Conservation (phyloP, 2,113 vertebrate species). For the Edolisoma coerulescens region DNA sequence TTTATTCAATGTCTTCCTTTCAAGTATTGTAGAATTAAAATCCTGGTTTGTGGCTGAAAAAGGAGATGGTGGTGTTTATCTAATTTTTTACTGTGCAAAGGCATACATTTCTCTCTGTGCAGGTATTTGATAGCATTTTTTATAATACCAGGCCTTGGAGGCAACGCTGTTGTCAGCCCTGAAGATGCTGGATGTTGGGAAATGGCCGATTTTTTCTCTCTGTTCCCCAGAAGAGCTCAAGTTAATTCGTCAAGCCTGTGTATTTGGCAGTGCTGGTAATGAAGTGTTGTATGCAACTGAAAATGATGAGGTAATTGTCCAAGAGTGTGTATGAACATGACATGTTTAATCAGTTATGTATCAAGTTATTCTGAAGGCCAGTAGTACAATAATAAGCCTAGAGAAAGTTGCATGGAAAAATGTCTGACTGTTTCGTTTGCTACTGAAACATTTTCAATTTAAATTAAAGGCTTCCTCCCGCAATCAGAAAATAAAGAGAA, state of each 20-base stretch:
- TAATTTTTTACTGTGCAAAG: not conserved
- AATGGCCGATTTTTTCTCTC: slow-evolving; percentile 97
- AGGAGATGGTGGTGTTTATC: not conserved
- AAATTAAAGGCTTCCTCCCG: not conserved
- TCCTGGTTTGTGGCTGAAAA: not conserved
- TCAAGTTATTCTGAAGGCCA: not conserved
- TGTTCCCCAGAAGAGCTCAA: slow-evolving; percentile 90
- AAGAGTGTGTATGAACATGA: not conserved
- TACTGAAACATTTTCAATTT: not conserved
- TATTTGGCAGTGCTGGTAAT: slow-evolving; percentile 92
- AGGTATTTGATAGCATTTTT: not conserved
- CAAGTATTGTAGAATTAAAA: not conserved
- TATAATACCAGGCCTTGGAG: slow-evolving; percentile 45
- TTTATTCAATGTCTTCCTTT: not conserved
- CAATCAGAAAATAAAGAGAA: not conserved
- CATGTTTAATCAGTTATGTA: not conserved
- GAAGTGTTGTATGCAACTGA: slow-evolving; percentile 93
- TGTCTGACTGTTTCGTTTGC: not conserved
- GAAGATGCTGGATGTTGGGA: slow-evolving; percentile 97
- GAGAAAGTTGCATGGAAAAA: not conserved
- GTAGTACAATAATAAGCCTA: not conserved
- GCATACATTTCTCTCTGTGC: not conserved
- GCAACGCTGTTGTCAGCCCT: slow-evolving; percentile 58
- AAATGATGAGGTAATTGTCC: slow-evolving; percentile 87
- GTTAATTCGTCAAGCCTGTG: slow-evolving; percentile 91